These are phyloP conservation scores for Micrasema longulum DNA, from an alignment of 1,140 invertebrate species.

Conservation along the genomic window DNA sequence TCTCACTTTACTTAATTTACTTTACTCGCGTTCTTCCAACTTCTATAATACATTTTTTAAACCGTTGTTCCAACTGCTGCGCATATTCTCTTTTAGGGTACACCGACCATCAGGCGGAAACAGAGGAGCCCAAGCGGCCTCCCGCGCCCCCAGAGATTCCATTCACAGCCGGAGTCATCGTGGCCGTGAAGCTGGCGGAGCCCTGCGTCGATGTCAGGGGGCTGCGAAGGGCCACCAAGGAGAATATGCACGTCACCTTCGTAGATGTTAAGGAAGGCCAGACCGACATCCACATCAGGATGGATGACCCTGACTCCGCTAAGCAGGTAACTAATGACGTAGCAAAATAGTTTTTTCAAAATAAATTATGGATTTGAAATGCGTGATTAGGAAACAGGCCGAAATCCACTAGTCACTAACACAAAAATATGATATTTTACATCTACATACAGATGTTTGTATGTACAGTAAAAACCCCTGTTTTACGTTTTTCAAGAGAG, in stretches of 20 bases:
- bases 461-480: too few relatives aligned
- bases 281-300: conserved; percentile 70
- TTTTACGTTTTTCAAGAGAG: too few relatives aligned
- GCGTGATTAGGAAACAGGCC: too few relatives aligned
- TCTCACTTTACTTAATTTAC: background rate
- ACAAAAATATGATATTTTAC: too few relatives aligned
- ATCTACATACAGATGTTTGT: too few relatives aligned
- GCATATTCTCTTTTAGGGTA: background rate
- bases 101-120: background rate
- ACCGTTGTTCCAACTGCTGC: background rate
- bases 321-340: conserved; percentile 60
- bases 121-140: background rate
- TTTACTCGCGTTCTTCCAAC: background rate
- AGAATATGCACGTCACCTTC: conserved; percentile 71
- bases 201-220: conserved; percentile 72
- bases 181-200: conserved; percentile 72
- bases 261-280: conserved; percentile 75
- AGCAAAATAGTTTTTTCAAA: too few relatives aligned
- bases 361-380: too few relatives aligned
- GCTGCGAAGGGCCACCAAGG: conserved; percentile 73
- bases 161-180: conserved; percentile 69
- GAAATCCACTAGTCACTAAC: too few relatives aligned
- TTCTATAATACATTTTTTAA: background rate
- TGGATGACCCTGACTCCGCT: conserved; percentile 70
- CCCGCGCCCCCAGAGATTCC: conserved; percentile 47